phyloP scores from a whole-genome alignment of 2,888 invertebrate species.

The Amblyjoppa proteus region DNA sequence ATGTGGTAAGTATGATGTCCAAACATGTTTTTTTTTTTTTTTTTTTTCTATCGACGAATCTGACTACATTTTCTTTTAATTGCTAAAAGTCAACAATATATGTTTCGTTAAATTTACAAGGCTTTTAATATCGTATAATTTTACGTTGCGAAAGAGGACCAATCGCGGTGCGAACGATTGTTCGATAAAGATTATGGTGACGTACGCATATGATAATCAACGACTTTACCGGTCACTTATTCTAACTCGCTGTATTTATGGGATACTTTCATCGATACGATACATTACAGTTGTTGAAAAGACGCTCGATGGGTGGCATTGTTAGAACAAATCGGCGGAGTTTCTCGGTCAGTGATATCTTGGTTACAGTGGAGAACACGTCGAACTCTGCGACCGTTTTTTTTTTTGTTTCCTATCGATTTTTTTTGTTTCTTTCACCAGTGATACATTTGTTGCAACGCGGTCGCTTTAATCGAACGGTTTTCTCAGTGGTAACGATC shows the following conservation, averaged over 20 bases:
- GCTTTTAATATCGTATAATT: background rate
- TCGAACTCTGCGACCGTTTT: background rate
- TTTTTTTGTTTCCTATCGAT: background rate
- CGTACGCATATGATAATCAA: background rate
- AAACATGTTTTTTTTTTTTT: background rate
- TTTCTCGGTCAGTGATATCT: slow-evolving; percentile 8
- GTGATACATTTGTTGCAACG: background rate
- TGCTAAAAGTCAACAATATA: too few relatives aligned
- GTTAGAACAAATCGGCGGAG: background rate
- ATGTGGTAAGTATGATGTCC: slow-evolving; percentile 47
- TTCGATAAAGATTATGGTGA: background rate
- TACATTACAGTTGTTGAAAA: background rate
- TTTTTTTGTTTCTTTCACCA: background rate
- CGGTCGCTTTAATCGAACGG: background rate
- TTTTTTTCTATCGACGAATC: background rate
- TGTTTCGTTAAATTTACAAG: too few relatives aligned
- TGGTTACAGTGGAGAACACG: slow-evolving; percentile 13
- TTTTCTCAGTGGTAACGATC: background rate
- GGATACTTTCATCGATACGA: background rate
- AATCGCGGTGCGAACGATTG: background rate
- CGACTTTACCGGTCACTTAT: background rate
- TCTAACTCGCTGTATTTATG: background rate
- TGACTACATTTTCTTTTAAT: background rate
- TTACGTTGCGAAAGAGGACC: background rate
- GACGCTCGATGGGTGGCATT: background rate